Evolutionary conservation across 2,888 invertebrate species (phyloP), one percentile per base, ranked within the genome.

Genomic region (Chymomyza fuscimana): DNA sequence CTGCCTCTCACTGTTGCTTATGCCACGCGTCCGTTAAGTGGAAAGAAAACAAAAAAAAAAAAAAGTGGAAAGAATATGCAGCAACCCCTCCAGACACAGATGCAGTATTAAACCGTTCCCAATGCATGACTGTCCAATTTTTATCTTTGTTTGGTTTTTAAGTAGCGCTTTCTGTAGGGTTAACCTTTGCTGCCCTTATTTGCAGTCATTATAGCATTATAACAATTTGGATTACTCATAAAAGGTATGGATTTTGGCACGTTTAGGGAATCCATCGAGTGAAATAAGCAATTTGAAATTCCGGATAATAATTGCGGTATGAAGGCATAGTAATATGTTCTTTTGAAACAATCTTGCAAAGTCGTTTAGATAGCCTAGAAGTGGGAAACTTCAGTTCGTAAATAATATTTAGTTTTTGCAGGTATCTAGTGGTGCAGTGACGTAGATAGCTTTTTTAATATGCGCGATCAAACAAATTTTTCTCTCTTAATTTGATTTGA

Each of bases 1-100:
- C 54, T 22, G 68, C 70, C 67, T 66, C 65, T 64, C 72, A 70
- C 72, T 72, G 76, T 69, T 65, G 77, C 61, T 70, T 64, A 67
- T 76, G 76, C 78, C 78, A 73, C 78, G 78, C 73, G 78, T 60
- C 63, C 62, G 32, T 50, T 63, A 63, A 62, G 63, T 63, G 67
- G 40, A 29, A 16, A 6, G 22, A 61, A 61, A 22, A 64, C 62
- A 40, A 61, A 74, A 76, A 72, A 59, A 22, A 29, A 59, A 60
- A 60, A 36, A 60, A 60, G 3, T 32, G 32, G 25, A n/a, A 25
- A 7, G n/a, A 60, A 60, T 16, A 4, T 32, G 36, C n/a, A 32
- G 32, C 36, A 60, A 54, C 40, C 46, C 12, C 62, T 32, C 22
- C 40, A 46, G 40, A 46, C 12, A 12, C 12, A 46, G 40, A 46